Base-by-base conservation (phyloP, 2,113 vertebrate species). In the Baryphthengus martii region DNA sequence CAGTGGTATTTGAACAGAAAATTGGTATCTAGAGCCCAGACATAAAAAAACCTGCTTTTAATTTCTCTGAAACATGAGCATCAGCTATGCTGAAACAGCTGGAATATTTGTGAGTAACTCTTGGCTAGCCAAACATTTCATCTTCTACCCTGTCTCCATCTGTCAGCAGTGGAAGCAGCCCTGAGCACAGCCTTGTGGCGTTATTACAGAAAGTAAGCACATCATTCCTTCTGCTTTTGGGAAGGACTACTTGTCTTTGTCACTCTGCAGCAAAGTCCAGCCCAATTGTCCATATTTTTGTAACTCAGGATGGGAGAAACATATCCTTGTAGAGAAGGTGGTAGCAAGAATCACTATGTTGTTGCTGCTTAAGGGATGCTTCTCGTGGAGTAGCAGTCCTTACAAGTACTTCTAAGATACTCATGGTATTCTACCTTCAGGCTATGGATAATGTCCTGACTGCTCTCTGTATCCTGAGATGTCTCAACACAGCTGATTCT, bases 91-190 rank as follows among this genome's bases (percentile, higher is more conserved):
- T 79, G 61, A 79, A 91, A 70, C 40, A 89, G 39, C 50, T 85
- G 71, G 25, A 95, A 61, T 91, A 56, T 88, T 83, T 92, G 87
- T 78, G 28, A 44, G 45, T 88, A 74, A 47, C 47, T 39, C 55
- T 82, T 83, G n/a, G 25, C 35, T 74, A 83, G 75, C n/a, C 84
- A 81, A 78, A 94, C 28, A 29, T 91, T 90, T 86, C 8, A 50
- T 72, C 50, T 92, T 75, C 35, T 70, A 31, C 8, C 25, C 29
- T 83, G 26, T 49, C 45, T 86, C 90, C 73, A 80, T 75, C 44
- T 58, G 58, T 78, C 62, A 73, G 44, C 47, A 95, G 37, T 50
- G 53, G 68, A 89, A 79, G 67, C 61, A 62, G 47, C 45, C 53
- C 47, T 67, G 49, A 91, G 55, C 50, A 68, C 19, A 83, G 42